These are phyloP conservation scores for Salmo trutta DNA, from an alignment of 2,797 vertebrate genomes.

Conservation along the genomic window DNA sequence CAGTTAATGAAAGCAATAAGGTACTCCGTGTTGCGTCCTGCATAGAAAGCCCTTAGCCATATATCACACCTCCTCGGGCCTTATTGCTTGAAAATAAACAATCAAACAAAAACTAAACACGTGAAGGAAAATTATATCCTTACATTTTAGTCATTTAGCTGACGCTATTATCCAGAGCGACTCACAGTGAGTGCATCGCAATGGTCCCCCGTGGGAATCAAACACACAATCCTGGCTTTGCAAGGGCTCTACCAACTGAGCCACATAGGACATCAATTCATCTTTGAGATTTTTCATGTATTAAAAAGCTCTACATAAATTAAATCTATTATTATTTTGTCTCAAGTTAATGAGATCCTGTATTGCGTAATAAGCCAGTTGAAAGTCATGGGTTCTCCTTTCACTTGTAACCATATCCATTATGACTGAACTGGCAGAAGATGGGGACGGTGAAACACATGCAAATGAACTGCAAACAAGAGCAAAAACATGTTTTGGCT, in stretches of 20 bases:
- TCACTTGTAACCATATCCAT: conserved; percentile 60
- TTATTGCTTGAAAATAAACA: not conserved
- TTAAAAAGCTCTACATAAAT: not conserved
- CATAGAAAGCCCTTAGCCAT: too few relatives aligned
- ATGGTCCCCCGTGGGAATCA: too few relatives aligned
- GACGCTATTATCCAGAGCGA: not conserved
- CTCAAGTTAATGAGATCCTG: not conserved
- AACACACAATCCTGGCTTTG: too few relatives aligned
- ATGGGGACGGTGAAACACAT: conserved; percentile 62
- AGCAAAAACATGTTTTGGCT: not conserved
- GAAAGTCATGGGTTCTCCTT: not conserved
- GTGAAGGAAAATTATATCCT: not conserved
- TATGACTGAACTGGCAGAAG: conserved; percentile 58
- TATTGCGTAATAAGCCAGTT: not conserved
- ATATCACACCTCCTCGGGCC: not conserved
- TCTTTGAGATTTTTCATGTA: not conserved
- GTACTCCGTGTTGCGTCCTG: too few relatives aligned
- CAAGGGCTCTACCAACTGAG: too few relatives aligned
- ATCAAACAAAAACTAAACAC: not conserved
- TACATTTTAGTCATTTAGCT: not conserved
- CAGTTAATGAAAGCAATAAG: too few relatives aligned
- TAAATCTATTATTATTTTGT: not conserved
- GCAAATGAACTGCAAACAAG: conserved; percentile 60
- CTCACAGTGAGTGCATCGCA: too few relatives aligned
- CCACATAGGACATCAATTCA: not conserved